phyloP scores from a whole-genome alignment of 2,888 invertebrate genomes.

The Boloria selene region DNA sequence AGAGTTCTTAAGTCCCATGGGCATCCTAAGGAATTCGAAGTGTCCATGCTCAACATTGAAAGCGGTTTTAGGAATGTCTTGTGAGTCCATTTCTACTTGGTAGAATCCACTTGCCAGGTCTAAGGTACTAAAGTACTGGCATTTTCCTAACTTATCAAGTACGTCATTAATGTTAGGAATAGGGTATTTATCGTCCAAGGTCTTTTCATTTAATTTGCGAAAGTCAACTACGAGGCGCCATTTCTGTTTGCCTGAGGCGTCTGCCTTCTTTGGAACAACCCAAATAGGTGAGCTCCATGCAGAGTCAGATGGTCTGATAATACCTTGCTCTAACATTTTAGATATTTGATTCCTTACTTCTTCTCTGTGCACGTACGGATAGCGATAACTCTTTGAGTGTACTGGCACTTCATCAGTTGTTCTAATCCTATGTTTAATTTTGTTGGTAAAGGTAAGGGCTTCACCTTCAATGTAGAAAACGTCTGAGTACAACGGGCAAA shows the following conservation, averaged over 20 bases:
- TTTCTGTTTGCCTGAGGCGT: too few species aligned
- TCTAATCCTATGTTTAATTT: neutral
- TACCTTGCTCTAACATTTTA: conserved; percentile 1
- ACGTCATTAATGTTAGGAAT: conserved; percentile 40
- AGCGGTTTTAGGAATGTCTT: conserved; percentile 36
- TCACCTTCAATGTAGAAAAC: conserved; percentile 30
- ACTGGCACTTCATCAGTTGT: too few species aligned
- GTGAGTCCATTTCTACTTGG: too few species aligned
- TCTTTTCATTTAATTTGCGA: conserved; percentile 42
- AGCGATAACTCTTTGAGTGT: too few species aligned
- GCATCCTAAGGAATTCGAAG: conserved; percentile 41
- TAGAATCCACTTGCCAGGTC: too few species aligned
- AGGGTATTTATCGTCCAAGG: conserved; percentile 42
- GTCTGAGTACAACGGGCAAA: conserved; percentile 23
- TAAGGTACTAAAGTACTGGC: too few species aligned
- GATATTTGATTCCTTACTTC: neutral
- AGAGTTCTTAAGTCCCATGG: conserved; percentile 36
- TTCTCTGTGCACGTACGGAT: neutral
- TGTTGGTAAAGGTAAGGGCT: neutral
- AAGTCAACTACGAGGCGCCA: conserved; percentile 45
- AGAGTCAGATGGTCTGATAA: too few species aligned
- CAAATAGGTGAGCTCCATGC: too few species aligned
- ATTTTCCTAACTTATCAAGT: too few species aligned
- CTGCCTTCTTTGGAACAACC: too few species aligned
- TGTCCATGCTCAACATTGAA: conserved; percentile 38